phyloP scores from a whole-genome alignment of 2,797 vertebrate genomes.

The Lagodon rhomboides region DNA sequence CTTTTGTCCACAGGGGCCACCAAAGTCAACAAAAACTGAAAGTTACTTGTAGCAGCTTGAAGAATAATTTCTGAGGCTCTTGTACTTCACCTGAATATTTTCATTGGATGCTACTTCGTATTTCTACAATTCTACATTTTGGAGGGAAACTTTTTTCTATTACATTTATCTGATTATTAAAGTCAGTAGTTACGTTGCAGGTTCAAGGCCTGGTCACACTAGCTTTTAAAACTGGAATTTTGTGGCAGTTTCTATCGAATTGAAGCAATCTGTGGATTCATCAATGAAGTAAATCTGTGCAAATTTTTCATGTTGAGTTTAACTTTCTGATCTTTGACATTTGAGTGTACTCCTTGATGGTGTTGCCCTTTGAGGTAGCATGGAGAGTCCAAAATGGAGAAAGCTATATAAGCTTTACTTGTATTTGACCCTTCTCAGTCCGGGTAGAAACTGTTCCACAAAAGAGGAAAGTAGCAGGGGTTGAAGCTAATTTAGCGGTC shows the following conservation, averaged over 20 bases:
- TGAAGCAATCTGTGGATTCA: not conserved
- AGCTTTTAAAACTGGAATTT: not conserved
- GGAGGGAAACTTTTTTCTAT: not conserved
- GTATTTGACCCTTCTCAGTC: not conserved
- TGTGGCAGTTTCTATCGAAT: not conserved
- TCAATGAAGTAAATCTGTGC: not conserved
- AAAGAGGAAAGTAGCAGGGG: not conserved
- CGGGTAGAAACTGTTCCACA: not conserved
- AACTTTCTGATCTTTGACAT: not conserved
- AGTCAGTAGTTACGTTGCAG: not conserved
- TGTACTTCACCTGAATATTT: not conserved
- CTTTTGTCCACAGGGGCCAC: too few relatives aligned
- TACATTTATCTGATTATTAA: not conserved
- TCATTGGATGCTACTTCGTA: not conserved
- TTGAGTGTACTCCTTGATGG: not conserved
- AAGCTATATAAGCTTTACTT: not conserved
- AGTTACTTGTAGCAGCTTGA: too few relatives aligned
- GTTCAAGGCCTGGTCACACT: not conserved
- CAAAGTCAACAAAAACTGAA: too few relatives aligned
- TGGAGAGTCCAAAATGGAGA: not conserved
- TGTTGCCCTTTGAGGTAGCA: not conserved
- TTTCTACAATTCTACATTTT: constrained; percentile 6
- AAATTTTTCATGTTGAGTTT: not conserved
- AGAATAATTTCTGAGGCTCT: not conserved
- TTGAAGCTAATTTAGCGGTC: too few relatives aligned